A percentile compares a stretch with the other conserved stretches of the same genome.
These are phyloP conservation scores for Dermatemys mawii DNA, from an alignment of 2,113 vertebrate species.

Conservation along the genomic window DNA sequence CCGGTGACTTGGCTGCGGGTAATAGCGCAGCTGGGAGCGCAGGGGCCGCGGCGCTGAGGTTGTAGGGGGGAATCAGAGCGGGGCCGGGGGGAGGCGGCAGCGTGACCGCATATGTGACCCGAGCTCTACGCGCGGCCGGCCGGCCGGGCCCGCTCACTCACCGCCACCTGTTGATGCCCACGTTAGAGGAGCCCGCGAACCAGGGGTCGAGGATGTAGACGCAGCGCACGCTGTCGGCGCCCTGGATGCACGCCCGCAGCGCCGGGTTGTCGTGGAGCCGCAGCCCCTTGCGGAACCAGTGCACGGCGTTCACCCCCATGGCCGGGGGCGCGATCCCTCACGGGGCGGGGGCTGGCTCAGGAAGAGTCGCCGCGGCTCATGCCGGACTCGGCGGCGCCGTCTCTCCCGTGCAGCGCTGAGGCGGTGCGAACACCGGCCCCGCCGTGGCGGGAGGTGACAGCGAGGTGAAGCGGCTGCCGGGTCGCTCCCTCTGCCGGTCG, in stretches of 20 bases:
- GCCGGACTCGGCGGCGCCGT: background rate
- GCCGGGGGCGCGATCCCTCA: background rate
- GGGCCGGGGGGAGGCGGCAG: background rate
- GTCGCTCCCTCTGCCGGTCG: background rate
- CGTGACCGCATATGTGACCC: conserved; percentile 32
- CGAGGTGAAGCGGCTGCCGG: background rate
- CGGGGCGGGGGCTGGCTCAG: background rate
- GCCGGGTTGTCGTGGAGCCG: conserved; percentile 98
- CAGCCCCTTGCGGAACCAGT: conserved; percentile 99
- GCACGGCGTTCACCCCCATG: conserved; percentile 95
- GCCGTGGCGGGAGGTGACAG: background rate
- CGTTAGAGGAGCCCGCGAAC: conserved; percentile 98
- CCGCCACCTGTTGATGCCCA: conserved; percentile 99
- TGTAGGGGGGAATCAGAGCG: background rate
- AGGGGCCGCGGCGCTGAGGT: background rate
- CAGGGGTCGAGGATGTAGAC: conserved; percentile 98
- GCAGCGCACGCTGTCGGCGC: conserved; percentile 92
- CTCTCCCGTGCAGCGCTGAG: background rate
- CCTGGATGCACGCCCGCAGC: conserved; percentile 89
- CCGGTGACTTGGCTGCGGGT: background rate
- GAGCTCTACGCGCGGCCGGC: background rate
- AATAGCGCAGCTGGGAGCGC: background rate
- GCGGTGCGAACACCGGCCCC: background rate
- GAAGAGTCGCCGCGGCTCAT: background rate
- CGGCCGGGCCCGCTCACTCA: conserved; percentile 74